A percentile compares a stretch with the other conserved stretches of the same genome.
phyloP scores from a whole-genome alignment of 2,888 invertebrate species.

The Cephus pulcher region DNA sequence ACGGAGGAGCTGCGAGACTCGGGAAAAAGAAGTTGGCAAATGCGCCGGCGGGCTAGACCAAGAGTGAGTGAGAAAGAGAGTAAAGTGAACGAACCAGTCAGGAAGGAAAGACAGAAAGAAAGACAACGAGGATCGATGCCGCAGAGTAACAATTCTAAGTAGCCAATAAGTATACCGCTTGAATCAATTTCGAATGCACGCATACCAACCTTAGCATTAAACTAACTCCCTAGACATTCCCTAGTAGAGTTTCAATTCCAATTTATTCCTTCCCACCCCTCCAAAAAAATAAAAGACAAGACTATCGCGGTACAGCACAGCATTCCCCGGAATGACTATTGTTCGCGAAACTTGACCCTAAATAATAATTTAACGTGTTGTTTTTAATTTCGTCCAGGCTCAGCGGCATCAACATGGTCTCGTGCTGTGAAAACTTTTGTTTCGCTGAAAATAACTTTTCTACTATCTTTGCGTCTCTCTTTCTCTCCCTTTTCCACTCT shows the following conservation, averaged over 20 bases:
- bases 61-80: conserved; percentile 9
- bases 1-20: background rate
- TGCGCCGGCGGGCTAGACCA: conserved; percentile 4
- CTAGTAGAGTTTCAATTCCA: background rate
- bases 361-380: conserved; percentile 17
- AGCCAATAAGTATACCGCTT: conserved; percentile 9
- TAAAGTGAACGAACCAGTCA: background rate
- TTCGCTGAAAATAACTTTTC: conserved; percentile 7
- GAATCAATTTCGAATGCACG: conserved; percentile 3
- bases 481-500: conserved; percentile 1
- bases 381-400: conserved; percentile 18
- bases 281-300: background rate
- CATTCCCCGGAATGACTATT: background rate
- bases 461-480: conserved; percentile 1
- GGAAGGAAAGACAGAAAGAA: background rate
- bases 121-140: conserved; percentile 20
- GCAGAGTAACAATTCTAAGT: background rate
- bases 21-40: background rate
- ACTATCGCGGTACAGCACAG: background rate
- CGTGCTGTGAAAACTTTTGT: background rate
- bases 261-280: background rate
- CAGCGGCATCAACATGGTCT: background rate
- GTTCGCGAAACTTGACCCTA: conserved; percentile 1
- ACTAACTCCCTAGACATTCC: background rate
- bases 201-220: background rate